A percentile compares a stretch with the other conserved stretches of the same genome.
Evolutionary conservation across 2,113 vertebrate genomes (phyloP).

Genomic region (Protomyctophum bolini): DNA sequence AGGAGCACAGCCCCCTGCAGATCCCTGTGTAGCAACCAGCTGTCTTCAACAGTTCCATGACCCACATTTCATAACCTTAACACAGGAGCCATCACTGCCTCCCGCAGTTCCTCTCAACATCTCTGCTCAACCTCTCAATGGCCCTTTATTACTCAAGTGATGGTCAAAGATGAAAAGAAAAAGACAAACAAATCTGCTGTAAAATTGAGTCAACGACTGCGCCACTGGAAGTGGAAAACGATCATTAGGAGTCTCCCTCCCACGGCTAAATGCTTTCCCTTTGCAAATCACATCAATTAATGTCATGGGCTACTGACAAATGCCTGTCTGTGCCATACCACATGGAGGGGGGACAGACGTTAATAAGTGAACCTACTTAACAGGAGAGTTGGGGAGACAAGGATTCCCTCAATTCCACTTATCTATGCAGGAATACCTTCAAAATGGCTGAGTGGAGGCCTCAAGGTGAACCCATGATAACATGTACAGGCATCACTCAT

Average conservation of each 20-base stretch:
- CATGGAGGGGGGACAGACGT: conserved; percentile 73
- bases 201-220: conserved; percentile 77
- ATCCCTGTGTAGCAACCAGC: conserved; percentile 74
- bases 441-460: conserved; percentile 37
- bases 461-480: conserved; percentile 39
- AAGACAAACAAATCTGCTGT: conserved; percentile 68
- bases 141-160: conserved; percentile 55
- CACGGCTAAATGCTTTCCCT: conserved; percentile 77
- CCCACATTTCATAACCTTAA: conserved; percentile 74
- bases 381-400: conserved; percentile 72
- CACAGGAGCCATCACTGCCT: conserved; percentile 43
- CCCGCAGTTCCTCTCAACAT: conserved; percentile 6
- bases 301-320: conserved; percentile 78
- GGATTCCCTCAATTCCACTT: conserved; percentile 63
- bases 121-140: conserved; percentile 59
- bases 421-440: conserved; percentile 38
- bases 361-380: conserved; percentile 75
- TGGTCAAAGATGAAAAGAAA: conserved; percentile 75
- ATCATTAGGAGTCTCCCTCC: conserved; percentile 84
- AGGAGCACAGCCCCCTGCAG: conserved; percentile 66
- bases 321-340: conserved; percentile 73
- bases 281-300: conserved; percentile 83
- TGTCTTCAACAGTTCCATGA: conserved; percentile 78
- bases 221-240: conserved; percentile 80
- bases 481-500: too few relatives aligned